Evolutionary conservation across 1,140 invertebrate species (phyloP), one percentile per base, ranked within the genome.

Genomic region (Camponotus pennsylvanicus): DNA sequence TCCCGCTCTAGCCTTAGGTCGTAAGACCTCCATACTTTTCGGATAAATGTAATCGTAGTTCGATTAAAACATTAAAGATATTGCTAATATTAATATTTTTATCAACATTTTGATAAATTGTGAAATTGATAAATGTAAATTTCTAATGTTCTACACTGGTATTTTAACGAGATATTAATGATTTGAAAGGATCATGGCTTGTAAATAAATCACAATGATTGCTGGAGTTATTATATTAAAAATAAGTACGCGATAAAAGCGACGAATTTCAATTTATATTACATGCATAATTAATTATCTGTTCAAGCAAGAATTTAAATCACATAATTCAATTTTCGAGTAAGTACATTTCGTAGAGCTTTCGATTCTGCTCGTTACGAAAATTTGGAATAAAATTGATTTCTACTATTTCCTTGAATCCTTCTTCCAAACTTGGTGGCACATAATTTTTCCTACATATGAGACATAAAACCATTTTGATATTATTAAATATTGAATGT

Each of bases 341-440:
- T 73, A 99, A 96, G 96, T 97, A 98, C 96, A 97, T 97, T 94
- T 96, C 97, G 92, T 99, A 99, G 9, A 98, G 93, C 91, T 96
- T 96, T 92, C 98, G 97, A 52, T 97, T 94, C 75, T 97, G 94
- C 18, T 96, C 94, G 86, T 96, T 96, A 45, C 95, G 94, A 94
- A 99, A 99, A 73, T 95, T 95, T 0, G 98, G 97, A 79, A 97
- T 96, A 95, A 98, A 98, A 92, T 98, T 97, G 0, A 99, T 96
- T 92, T 96, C 96, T 2, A 98, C 95, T 63, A 99, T 97, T 94
- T 98, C 97, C 52, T 93, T 93, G 91, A 98, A 99, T 1, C 98
- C 98, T 96, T 99, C 98, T 2, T 95, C 95, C 77, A 96, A 86
- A 7, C 92, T 96, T 4, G 98, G 98, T 52, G 96, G 95, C 89